Evolutionary conservation across 2,888 invertebrate genomes (phyloP), one percentile per base, ranked within the genome.

Genomic region (Tachystola acroxantha): DNA sequence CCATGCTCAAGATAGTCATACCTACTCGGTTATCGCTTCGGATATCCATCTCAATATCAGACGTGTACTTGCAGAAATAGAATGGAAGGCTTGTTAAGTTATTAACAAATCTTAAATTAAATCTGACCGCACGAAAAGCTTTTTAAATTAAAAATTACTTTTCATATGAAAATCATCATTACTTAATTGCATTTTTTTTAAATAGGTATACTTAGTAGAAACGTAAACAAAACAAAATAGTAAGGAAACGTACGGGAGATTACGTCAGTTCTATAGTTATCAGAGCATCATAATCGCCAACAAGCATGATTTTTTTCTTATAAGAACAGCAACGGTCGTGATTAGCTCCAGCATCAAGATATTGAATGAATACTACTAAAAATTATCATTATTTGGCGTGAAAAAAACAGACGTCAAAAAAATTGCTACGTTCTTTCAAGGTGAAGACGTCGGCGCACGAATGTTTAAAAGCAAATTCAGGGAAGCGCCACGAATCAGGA

Each of bases 381-480:
- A 73, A 77, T 74, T 67, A 76, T 78, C 71, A 74, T 81, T 76
- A 80, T 75, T n/a, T 64, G 62, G 56, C 44, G 50, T 64, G 50
- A 62, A 75, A 77, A 75, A 80, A 80, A 78, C 66, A 61, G 57
- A 64, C 61, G 47, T 44, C 49, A 53, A 80, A 80, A 82, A 84
- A 81, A 69, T 57, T 52, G 61, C 64, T 70, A 69, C 69, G 69
- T 67, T 73, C 64, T 64, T 60, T 74, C 82, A 84, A 84, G 82
- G 82, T 80, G 65, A 82, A 74, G 75, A 79, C 61, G 78, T 71
- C 65, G 66, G 64, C 66, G 63, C 76, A 77, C 75, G 72, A 77
- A 70, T 57, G 59, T 56, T 70, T 67, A 66, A 67, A 68, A 72
- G 68, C 64, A 57, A 64, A 70, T 69, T 76, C 67, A 79, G 80